phyloP scores from a whole-genome alignment of 1,140 invertebrate species.

The Lasaia peninsularis region DNA sequence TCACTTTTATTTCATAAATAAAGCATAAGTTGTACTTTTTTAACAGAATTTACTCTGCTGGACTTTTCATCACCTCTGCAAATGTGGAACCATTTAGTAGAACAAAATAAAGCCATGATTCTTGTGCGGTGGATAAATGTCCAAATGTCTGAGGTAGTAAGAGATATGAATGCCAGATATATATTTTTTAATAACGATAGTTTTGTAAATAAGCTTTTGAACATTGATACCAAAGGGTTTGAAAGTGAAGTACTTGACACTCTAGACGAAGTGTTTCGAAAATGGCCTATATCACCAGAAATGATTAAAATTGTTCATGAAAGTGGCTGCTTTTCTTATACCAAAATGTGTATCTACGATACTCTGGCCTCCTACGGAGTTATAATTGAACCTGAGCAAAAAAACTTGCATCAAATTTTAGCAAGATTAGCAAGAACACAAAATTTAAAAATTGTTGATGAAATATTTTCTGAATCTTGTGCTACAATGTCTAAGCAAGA shows the following conservation, averaged over 20 bases:
- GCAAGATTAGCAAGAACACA: constrained; percentile 72
- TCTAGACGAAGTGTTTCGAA: constrained; percentile 72
- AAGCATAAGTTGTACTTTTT: constrained; percentile 2
- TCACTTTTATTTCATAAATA: neutral
- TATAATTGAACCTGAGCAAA: constrained; percentile 72
- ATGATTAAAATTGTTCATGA: constrained; percentile 77
- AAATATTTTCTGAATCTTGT: constrained; percentile 74
- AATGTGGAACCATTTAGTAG: constrained; percentile 75
- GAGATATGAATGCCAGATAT: constrained; percentile 65
- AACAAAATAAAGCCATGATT: constrained; percentile 73
- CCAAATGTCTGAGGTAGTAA: constrained; percentile 65
- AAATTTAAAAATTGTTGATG: constrained; percentile 74
- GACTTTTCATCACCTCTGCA: constrained; percentile 68
- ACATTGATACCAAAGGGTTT: constrained; percentile 63
- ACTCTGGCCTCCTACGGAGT: constrained; percentile 77
- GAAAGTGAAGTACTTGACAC: constrained; percentile 53
- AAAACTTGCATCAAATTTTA: constrained; percentile 75
- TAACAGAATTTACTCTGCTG: constrained; percentile 75
- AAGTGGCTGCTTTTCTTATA: constrained; percentile 70
- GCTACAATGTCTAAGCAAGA: constrained; percentile 76
- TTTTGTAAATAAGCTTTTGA: constrained; percentile 58
- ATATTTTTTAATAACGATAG: constrained; percentile 66
- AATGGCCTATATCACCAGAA: constrained; percentile 77
- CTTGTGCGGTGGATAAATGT: constrained; percentile 77
- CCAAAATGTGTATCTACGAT: constrained; percentile 77